These are phyloP conservation scores for Rotaria macrura DNA, from an alignment of 2,888 invertebrate genomes.

Conservation along the genomic window DNA sequence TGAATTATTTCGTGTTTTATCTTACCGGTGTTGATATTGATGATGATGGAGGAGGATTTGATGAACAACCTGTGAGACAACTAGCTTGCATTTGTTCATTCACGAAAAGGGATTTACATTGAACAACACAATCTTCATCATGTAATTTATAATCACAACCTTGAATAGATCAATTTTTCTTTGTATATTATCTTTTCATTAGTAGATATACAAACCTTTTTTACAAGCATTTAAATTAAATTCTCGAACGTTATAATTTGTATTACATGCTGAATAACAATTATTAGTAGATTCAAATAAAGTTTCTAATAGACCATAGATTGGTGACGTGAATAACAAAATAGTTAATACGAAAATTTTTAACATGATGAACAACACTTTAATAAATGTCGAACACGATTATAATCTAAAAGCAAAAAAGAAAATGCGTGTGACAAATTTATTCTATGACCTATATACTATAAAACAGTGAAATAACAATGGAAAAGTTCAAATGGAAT, in stretches of 20 bases:
- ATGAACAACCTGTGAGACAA: background rate
- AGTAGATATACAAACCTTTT: background rate
- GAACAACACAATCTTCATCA: background rate
- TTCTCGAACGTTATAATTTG: background rate
- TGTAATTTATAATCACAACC: conserved; percentile 1
- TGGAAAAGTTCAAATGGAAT: too few relatives aligned
- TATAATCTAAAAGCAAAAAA: background rate
- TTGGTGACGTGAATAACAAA: background rate
- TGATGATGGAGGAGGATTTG: background rate
- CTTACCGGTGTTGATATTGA: too few relatives aligned
- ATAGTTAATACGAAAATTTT: background rate
- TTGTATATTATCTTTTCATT: background rate
- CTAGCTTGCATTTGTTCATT: background rate
- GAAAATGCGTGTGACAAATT: too few relatives aligned
- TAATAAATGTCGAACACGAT: background rate
- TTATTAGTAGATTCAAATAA: background rate
- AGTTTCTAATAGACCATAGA: background rate
- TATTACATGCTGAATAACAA: background rate
- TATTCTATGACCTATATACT: too few relatives aligned
- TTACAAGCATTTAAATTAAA: background rate
- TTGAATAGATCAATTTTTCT: background rate
- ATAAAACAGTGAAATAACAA: too few relatives aligned
- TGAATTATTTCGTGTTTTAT: too few relatives aligned
- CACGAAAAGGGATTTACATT: background rate
- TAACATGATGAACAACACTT: background rate